These are phyloP conservation scores for Nannoperca obscura DNA, from an alignment of 2,797 vertebrate species.

Conservation along the genomic window DNA sequence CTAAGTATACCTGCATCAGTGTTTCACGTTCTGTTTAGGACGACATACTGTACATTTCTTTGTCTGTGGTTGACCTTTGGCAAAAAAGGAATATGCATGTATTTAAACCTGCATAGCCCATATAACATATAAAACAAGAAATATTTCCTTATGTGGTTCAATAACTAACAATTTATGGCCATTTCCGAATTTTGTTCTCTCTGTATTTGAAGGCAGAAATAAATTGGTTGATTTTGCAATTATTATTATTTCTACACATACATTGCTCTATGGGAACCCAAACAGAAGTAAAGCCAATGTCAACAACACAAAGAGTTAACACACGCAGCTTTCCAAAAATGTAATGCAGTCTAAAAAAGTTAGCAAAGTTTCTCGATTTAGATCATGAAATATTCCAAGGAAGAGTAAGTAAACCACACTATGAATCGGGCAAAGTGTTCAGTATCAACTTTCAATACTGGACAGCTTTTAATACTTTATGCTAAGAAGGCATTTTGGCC, in stretches of 20 bases:
- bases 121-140: neutral
- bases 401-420: constrained; percentile 1
- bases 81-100: neutral
- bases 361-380: neutral
- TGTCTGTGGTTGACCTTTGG: neutral
- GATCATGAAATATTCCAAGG: neutral
- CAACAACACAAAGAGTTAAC: constrained; percentile 10
- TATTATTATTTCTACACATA: neutral
- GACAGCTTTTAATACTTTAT: neutral
- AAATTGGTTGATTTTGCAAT: neutral
- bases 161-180: neutral
- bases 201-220: neutral
- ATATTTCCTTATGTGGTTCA: neutral
- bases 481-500: neutral
- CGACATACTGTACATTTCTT: neutral
- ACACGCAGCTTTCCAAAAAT: neutral
- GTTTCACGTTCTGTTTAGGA: neutral
- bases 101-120: too few relatives aligned
- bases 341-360: neutral
- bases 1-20: neutral
- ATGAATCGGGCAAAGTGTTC: neutral
- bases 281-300: constrained; percentile 22
- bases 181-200: neutral
- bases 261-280: constrained; percentile 16
- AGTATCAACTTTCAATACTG: neutral